Conservation (phyloP, 2,113 vertebrate species). For the Eleginops maclovinus region DNA sequence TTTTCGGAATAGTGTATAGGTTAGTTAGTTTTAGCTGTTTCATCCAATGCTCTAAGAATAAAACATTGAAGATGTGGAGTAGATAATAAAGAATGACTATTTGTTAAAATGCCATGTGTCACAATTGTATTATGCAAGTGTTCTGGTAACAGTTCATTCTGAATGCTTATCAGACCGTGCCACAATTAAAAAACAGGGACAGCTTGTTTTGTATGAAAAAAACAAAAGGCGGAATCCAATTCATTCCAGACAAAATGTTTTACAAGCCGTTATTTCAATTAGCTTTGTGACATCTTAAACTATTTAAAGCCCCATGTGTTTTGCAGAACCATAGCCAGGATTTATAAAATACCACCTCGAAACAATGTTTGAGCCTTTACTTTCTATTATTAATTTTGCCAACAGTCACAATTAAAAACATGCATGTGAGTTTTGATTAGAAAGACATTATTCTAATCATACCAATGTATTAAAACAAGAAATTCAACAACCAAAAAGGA, state of each 20-base stretch:
- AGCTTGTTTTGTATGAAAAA: constrained; percentile 25
- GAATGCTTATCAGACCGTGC: constrained; percentile 26
- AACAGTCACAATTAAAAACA: not conserved
- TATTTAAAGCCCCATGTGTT: constrained; percentile 2
- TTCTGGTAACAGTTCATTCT: constrained; percentile 21
- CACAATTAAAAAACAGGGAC: constrained; percentile 18
- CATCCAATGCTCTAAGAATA: constrained; percentile 9
- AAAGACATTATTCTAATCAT: not conserved
- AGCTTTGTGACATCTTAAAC: constrained; percentile 14
- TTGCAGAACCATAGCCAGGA: not conserved
- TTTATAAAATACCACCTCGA: not conserved
- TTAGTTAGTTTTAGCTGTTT: not conserved
- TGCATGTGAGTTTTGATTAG: not conserved
- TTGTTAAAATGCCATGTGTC: constrained; percentile 38
- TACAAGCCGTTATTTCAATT: constrained; percentile 18
- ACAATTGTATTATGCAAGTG: constrained; percentile 24
- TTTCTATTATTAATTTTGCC: not conserved
- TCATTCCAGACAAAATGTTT: constrained; percentile 12
- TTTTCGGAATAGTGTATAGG: not conserved
- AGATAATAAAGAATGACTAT: constrained; percentile 24
- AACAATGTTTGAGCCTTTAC: not conserved
- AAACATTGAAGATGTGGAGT: constrained; percentile 10
- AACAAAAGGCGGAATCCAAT: constrained; percentile 27
- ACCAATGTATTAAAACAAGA: not conserved
- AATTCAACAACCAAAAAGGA: constrained; percentile 1